phyloP scores from a whole-genome alignment of 2,797 vertebrate species.

The Trichosurus vulpecula region DNA sequence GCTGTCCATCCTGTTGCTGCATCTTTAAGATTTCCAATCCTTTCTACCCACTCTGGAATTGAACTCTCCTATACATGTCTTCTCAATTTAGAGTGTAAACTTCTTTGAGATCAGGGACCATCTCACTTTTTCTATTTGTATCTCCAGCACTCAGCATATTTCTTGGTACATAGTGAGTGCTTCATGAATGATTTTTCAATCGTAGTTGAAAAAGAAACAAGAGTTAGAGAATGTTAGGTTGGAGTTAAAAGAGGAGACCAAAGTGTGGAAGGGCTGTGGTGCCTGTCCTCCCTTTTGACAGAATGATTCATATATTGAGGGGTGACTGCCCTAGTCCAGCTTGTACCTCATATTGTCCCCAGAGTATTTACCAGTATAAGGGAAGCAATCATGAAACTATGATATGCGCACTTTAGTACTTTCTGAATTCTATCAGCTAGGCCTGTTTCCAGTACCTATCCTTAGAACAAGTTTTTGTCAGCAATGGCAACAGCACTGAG shows the following conservation, averaged over 20 bases:
- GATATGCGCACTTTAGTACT: too few relatives aligned
- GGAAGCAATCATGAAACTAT: too few relatives aligned
- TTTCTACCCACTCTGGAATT: background rate
- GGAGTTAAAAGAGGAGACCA: background rate
- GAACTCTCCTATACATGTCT: background rate
- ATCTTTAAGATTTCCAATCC: background rate
- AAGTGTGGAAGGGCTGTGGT: background rate
- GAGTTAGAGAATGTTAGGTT: background rate
- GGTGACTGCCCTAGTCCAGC: too few relatives aligned
- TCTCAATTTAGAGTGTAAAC: background rate
- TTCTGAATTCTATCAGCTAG: too few relatives aligned
- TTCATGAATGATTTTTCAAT: background rate
- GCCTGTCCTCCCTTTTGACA: too few relatives aligned
- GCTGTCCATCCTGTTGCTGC: background rate
- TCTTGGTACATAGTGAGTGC: background rate
- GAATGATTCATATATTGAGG: too few relatives aligned
- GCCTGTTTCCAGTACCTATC: too few relatives aligned
- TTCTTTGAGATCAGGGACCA: background rate
- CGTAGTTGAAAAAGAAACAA: background rate
- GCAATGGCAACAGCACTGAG: too few relatives aligned
- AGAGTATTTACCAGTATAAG: too few relatives aligned
- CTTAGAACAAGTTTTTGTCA: too few relatives aligned
- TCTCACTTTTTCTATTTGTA: background rate
- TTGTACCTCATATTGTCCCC: too few relatives aligned
- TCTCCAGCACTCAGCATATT: background rate